Base-by-base conservation (phyloP, 2,113 vertebrate genomes). In the Silurus meridionalis region DNA sequence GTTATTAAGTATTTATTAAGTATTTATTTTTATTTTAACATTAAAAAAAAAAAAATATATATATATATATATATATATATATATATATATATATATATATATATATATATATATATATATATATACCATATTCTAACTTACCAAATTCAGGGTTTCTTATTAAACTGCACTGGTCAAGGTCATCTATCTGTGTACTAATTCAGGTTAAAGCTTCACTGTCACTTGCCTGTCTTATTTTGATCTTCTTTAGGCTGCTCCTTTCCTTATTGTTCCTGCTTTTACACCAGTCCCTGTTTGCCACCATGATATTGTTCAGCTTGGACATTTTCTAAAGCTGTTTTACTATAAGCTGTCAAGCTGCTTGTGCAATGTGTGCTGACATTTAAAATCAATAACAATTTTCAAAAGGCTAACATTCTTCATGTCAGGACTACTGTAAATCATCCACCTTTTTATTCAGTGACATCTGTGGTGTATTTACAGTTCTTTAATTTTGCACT, bases 111-210 rank as follows among this genome's bases (percentile, higher is more conserved):
- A n/a, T n/a, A n/a, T n/a, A 37, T 37, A 37, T 37, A 3, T 61
- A 46, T 48, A 3, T 52, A 82, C 21, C 60, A 50, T 64, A 82
- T 19, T 28, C 7, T 79, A 79, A 79, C 52, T 25, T 1, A 6
- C 50, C n/a, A 19, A 3, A 69, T 71, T 13, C 66, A 57, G 82
- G 0, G 25, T 60, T 83, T 85, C 80, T 64, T 61, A 14, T 67
- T 52, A 19, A 55, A 17, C 55, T 2, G 6, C 25, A 57, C 80
- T 90, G 90, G 85, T 91, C 90, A 92, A 93, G 90, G 88, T 69
- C 91, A 87, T 89, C 89, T 88, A 83, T 87, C 63, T 90, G 79
- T 85, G 80, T 87, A 78, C 23, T 90, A 91, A 88, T 85, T 88
- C 28, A 80, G 87, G 84, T 86, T 83, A 67, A 84, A 89, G 67